Conservation (phyloP, 2,113 vertebrate species). For the Antidorcas marsupialis region DNA sequence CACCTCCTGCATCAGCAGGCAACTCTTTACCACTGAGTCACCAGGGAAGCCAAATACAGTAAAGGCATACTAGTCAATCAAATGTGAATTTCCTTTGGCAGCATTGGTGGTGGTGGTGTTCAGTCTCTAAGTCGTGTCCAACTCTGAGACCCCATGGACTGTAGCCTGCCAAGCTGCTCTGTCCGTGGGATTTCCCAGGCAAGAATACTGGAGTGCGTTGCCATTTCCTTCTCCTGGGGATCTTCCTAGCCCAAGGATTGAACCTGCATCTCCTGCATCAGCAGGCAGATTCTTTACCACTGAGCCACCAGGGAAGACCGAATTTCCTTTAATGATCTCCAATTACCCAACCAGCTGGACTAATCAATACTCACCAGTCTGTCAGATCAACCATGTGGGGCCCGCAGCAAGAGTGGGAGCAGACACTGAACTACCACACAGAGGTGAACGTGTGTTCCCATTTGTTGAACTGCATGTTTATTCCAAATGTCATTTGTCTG, state of each 20-base stretch:
- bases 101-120: neutral
- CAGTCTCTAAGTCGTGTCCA: neutral
- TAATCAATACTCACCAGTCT: neutral
- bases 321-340: neutral
- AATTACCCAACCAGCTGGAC: neutral
- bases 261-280: neutral
- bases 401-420: neutral
- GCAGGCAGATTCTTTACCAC: neutral
- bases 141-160: neutral
- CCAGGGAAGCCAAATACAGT: neutral
- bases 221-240: neutral
- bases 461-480: neutral
- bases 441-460: neutral
- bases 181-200: neutral
- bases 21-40: neutral
- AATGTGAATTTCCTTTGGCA: neutral
- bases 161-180: neutral
- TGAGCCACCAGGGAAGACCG: neutral
- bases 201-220: accelerated
- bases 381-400: neutral
- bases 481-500: neutral
- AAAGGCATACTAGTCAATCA: neutral
- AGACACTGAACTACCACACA: neutral
- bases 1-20: neutral
- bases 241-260: neutral